These are phyloP conservation scores for Zaprionus obscuricornis DNA, from an alignment of 2,888 invertebrate genomes.

Conservation along the genomic window DNA sequence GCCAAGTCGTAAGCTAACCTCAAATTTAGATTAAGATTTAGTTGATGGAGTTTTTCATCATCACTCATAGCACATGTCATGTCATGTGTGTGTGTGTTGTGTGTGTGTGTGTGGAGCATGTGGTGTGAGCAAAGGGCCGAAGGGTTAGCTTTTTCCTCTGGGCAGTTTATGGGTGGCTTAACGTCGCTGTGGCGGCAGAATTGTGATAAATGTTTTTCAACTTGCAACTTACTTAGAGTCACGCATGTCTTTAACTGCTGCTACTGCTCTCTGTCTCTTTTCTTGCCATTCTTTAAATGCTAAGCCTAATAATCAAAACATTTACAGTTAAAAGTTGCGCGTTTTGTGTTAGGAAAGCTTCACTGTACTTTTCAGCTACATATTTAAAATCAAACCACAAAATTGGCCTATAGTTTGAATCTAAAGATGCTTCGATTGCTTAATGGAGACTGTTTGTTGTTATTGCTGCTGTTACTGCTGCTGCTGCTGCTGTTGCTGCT, in stretches of 20 bases:
- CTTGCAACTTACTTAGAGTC: constrained; percentile 52
- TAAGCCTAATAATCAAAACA: constrained; percentile 35
- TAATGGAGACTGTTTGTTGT: constrained; percentile 37
- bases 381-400: constrained; percentile 23
- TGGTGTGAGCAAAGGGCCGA: not conserved
- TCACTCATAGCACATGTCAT: constrained; percentile 40
- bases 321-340: constrained; percentile 13
- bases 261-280: not conserved
- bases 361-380: too few species aligned
- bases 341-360: too few species aligned
- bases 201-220: constrained; percentile 60
- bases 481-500: too few species aligned
- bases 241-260: constrained; percentile 35
- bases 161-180: constrained; percentile 17
- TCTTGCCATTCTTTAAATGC: not conserved
- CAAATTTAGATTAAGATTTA: too few species aligned
- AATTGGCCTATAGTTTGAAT: constrained; percentile 32
- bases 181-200: constrained; percentile 27
- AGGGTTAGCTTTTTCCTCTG: too few species aligned
- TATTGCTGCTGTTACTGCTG: constrained; percentile 25
- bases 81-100: too few species aligned
- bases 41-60: too few species aligned
- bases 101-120: too few species aligned
- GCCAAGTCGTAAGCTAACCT: too few species aligned
- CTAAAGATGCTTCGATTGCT: constrained; percentile 53